A percentile compares a stretch with the other conserved stretches of the same genome.
phyloP scores from a whole-genome alignment of 2,888 invertebrate species.

The Neoitamus cyanurus region DNA sequence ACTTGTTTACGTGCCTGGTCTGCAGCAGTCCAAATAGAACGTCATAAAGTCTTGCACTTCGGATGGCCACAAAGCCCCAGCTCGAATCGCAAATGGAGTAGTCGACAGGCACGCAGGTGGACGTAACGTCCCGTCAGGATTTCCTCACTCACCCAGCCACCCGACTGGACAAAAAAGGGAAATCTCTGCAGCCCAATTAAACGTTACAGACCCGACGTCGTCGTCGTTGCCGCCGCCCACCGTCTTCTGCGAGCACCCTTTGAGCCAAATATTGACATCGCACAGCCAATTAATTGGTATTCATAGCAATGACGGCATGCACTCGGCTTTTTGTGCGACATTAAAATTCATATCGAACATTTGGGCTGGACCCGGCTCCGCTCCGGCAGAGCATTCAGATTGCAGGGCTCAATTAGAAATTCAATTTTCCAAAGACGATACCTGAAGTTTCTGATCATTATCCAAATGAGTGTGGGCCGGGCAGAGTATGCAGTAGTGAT shows the following conservation, averaged over 20 bases:
- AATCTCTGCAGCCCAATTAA: not conserved
- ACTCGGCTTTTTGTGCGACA: conserved; percentile 13
- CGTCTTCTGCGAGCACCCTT: not conserved
- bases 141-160: not conserved
- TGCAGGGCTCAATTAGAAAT: conserved; percentile 22
- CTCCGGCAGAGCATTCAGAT: not conserved
- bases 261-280: conserved; percentile 22
- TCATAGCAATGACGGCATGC: conserved; percentile 35
- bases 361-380: not conserved
- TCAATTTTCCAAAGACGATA: conserved; percentile 32
- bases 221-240: not conserved
- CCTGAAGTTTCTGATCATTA: conserved; percentile 35
- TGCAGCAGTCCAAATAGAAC: not conserved
- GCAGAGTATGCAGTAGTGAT: not conserved
- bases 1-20: not conserved
- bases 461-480: not conserved
- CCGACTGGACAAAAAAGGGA: not conserved
- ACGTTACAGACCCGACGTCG: not conserved
- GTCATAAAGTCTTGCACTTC: not conserved
- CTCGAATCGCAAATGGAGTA: not conserved
- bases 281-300: conserved; percentile 37
- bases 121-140: not conserved
- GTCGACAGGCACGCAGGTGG: not conserved
- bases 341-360: conserved; percentile 43
- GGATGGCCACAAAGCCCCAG: not conserved